These are phyloP conservation scores for Zaprionus africanus DNA, from an alignment of 1,140 invertebrate genomes.

Conservation along the genomic window DNA sequence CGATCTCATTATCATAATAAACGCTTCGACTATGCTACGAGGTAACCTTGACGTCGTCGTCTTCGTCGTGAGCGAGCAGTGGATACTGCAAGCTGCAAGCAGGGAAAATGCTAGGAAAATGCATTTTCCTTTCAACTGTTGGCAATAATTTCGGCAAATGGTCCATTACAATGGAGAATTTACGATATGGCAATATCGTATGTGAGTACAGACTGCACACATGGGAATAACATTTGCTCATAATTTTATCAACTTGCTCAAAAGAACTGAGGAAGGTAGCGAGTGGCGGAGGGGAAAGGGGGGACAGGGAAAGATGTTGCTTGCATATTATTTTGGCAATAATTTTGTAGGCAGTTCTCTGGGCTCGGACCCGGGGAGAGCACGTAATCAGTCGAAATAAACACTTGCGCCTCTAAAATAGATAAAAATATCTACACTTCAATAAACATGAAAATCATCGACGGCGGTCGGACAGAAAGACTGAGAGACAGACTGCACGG, in stretches of 20 bases:
- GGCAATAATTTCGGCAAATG: slow-evolving; percentile 45
- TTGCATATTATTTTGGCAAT: slow-evolving; percentile 60
- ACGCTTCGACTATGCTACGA: slow-evolving; percentile 5
- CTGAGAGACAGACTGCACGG: background rate
- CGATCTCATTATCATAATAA: slow-evolving; percentile 43
- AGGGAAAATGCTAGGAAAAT: slow-evolving; percentile 12
- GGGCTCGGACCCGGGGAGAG: slow-evolving; percentile 12
- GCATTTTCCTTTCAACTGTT: slow-evolving; percentile 48
- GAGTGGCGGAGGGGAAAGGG: background rate
- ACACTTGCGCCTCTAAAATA: slow-evolving; percentile 82
- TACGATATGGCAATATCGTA: slow-evolving; percentile 44
- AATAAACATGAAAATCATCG: slow-evolving; percentile 83
- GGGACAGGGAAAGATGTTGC: slow-evolving; percentile 22
- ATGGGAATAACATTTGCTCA: slow-evolving; percentile 54
- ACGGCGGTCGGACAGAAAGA: slow-evolving; percentile 34
- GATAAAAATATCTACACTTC: slow-evolving; percentile 83
- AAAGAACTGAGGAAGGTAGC: slow-evolving; percentile 23
- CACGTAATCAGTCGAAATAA: slow-evolving; percentile 80
- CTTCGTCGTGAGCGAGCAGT: background rate
- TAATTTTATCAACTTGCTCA: slow-evolving; percentile 70
- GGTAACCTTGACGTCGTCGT: slow-evolving; percentile 26
- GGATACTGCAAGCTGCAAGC: slow-evolving; percentile 8
- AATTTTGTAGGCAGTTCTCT: slow-evolving; percentile 35
- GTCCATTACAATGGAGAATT: slow-evolving; percentile 50
- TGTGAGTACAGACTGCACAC: slow-evolving; percentile 23